Evolutionary conservation across 2,888 invertebrate species (phyloP), one percentile per base, ranked within the genome.

Genomic region (Harpalus rubripes): DNA sequence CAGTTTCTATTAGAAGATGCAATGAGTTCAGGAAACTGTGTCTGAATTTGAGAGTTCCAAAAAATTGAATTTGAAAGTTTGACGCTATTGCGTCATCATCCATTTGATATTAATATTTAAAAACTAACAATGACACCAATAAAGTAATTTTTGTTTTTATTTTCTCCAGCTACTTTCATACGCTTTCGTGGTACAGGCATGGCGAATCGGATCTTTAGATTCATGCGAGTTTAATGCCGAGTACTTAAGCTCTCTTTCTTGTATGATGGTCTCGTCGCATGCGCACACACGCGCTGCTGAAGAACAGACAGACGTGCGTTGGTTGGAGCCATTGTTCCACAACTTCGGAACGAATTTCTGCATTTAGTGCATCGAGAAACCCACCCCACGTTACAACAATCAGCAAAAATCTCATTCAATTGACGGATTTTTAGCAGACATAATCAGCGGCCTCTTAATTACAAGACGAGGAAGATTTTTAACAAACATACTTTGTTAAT

Each of bases 221-320:
- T 74, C 72, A 74, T 74, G 41, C 41, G 15, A 74, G 72, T 74
- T 74, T 74, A 74, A 44, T 74, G 44, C n/a, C 44, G 41, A 41
- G 72, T 74, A 74, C 72, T 74, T 74, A 74, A 74, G 44, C 44
- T 74, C 72, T 74, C 72, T 74, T 74, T 74, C 72, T 68, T 15
- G 32, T 68, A 7, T 74, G 44, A 74, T 74, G 41, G 44, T 74
- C 41, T 41, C 16, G 41, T 74, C 72, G 72, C 18, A 74, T 74
- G 72, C 72, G 15, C 44, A 16, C 41, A 74, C 72, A 74, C 72
- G 72, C 41, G 72, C 44, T 41, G 15, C 44, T 12, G 18, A 74
- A 41, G 41, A 32, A 74, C 72, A 74, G 72, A 41, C 44, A 44
- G 44, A 74, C 18, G 41, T 41, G 72, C 72, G 72, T 74, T 74